Evolutionary conservation across 2,888 invertebrate genomes (phyloP), one percentile per base, ranked within the genome.

Genomic region (Heteropelma amictum): DNA sequence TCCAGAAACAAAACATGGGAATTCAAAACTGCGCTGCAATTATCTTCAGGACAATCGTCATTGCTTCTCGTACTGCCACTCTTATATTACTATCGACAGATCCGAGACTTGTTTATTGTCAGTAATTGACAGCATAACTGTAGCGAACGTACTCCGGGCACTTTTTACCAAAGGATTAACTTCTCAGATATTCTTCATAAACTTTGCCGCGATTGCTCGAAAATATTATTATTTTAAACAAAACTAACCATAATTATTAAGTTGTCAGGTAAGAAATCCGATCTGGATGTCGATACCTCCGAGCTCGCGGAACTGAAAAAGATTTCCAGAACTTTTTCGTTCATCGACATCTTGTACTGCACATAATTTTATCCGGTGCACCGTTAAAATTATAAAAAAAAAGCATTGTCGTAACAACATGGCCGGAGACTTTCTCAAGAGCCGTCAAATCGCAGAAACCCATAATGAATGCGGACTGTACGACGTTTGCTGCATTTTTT

Each of bases 1-100:
- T 81, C 70, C 53, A 65, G 45, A 80, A 81, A 75, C 78, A 80
- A 60, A 38, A 10, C 21, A 12, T 75, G 49, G 14, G 30, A 75
- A 74, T 71, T 81, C 84, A 56, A 61, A 67, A 33, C 33, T 26
- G 42, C 64, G 8, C 8, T 38, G 40, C 54, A 71, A 71, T 71
- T 75, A 75, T 75, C 61, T 61, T 67, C 63, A 21, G 40, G 61
- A 71, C 38, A 60, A 71, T 61, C 54, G 61, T 7, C 56, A 42
- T 61, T 61, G 61, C 67, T 75, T 71, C 49, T 71, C 71, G 56
- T 26, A 17, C 19, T n/a, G n/a, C n/a, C 12, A 21, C 60, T 38
- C 30, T 65, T 54, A 53, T 64, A 53, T 60, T 38, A 65, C 61
- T 49, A 72, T 51, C 51, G 70, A 60, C 54, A 38, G 23, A 47